phyloP scores from a whole-genome alignment of 2,888 invertebrate species.

The Hyposoter didymator region DNA sequence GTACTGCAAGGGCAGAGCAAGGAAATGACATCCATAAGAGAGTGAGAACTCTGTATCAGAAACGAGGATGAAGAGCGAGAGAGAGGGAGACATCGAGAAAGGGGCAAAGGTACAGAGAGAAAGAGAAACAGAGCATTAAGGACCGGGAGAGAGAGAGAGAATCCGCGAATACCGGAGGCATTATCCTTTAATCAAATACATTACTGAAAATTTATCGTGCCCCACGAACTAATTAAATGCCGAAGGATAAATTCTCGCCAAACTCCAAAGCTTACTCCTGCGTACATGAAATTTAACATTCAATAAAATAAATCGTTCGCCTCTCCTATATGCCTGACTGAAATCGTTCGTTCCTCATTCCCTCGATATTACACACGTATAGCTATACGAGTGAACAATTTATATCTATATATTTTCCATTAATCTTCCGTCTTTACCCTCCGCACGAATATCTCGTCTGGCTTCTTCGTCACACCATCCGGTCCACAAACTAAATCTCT shows the following conservation, averaged over 20 bases:
- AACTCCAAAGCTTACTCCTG: conserved; percentile 76
- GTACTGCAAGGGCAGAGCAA: conserved; percentile 46
- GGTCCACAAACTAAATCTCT: conserved; percentile 20
- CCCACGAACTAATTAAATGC: conserved; percentile 84
- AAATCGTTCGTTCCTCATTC: conserved; percentile 73
- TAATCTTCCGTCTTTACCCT: conserved; percentile 50
- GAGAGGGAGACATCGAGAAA: conserved; percentile 68
- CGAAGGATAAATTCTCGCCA: conserved; percentile 83
- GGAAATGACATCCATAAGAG: conserved; percentile 61
- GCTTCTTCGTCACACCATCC: conserved; percentile 59
- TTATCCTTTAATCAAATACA: conserved; percentile 84
- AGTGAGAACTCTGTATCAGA: conserved; percentile 51
- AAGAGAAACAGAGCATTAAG: conserved; percentile 69
- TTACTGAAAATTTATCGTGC: conserved; percentile 84
- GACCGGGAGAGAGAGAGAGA: conserved; percentile 66
- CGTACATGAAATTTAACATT: conserved; percentile 82
- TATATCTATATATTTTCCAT: conserved; percentile 48
- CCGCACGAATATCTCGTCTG: conserved; percentile 46
- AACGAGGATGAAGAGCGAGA: conserved; percentile 68
- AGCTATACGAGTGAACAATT: conserved; percentile 18
- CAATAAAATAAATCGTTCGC: conserved; percentile 81
- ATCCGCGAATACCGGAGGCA: conserved; percentile 78
- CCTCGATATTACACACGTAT: conserved; percentile 61
- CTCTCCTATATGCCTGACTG: conserved; percentile 67
- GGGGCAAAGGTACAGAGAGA: conserved; percentile 66